These are phyloP conservation scores for Lepidostoma basale DNA, from an alignment of 1,140 invertebrate species.

Conservation along the genomic window DNA sequence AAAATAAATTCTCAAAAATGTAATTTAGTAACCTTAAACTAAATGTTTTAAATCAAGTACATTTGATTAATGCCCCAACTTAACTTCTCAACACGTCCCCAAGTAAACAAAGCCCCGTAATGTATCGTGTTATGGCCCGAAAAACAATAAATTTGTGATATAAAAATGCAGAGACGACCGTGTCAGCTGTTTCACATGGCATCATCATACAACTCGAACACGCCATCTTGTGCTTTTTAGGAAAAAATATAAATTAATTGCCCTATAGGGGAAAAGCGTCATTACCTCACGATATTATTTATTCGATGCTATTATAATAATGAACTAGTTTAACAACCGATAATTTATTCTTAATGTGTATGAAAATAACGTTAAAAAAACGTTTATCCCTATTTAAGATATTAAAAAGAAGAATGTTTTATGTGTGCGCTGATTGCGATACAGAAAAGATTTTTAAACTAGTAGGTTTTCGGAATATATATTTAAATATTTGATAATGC, in stretches of 20 bases:
- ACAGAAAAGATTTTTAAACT: neutral
- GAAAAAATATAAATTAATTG: slow-evolving; percentile 8
- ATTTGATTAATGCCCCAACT: slow-evolving; percentile 7
- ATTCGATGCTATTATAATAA: neutral
- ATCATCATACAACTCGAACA: neutral
- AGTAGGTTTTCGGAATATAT: neutral
- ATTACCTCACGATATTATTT: no score
- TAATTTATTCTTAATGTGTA: no score
- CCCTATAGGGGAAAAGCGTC: neutral
- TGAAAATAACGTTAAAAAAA: no score
- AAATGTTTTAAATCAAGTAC: slow-evolving; percentile 1
- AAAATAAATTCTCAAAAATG: no score
- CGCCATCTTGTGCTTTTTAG: neutral
- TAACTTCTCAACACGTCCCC: neutral
- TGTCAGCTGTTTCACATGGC: slow-evolving; percentile 10
- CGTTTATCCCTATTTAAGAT: no score
- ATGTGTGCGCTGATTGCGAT: no score
- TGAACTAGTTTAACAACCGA: neutral
- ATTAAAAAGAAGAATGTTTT: no score
- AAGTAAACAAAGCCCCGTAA: neutral
- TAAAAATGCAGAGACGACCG: slow-evolving; percentile 13
- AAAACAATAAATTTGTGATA: slow-evolving; percentile 11
- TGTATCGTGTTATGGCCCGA: slow-evolving; percentile 4
- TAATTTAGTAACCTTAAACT: no score
- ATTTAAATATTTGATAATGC: neutral